Evolutionary conservation across 2,797 vertebrate genomes (phyloP), one percentile per base, ranked within the genome.

Genomic region (Liasis olivaceus): DNA sequence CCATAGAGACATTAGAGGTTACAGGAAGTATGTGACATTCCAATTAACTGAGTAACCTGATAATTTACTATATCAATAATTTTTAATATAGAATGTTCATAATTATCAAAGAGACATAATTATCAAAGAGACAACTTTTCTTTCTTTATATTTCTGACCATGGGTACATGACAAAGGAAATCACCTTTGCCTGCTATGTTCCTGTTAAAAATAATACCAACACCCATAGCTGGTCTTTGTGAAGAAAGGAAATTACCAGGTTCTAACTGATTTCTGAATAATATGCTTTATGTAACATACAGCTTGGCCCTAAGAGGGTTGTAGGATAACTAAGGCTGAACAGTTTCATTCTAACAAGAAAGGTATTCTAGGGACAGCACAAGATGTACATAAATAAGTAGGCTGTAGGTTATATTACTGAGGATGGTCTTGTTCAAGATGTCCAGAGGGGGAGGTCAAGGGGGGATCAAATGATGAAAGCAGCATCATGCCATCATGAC

Each of bases 311-410:
- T n/a, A 69, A 69, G 24, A n/a, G 12, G 7, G 66, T 13, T 69
- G 26, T n/a, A 11, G 66, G 12, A 69, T 69, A 9, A 24, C 62
- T 2, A 47, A n/a, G 63, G 31, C 2, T 0, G 13, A 94, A 87
- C 62, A 95, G 86, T 58, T 94, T 0, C 1, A 64, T 20, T 11
- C 31, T 13, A 47, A 90, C 77, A 89, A 66, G 87, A 58, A 47
- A 91, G 90, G 89, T 94, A 72, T 4, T 69, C 7, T 31, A 69
- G 26, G n/a, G n/a, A 69, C 8, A 69, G 66, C 64, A 94, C 92
- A 2, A 0, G 47, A 93, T 56, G 66, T 91, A 72, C 87, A 95
- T 9, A 63, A 84, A 72, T 69, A 94, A 88, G 77, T 72, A 84
- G 42, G 0, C 81, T 24, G 86, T 47, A 91, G 56, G 64, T 13